These are phyloP conservation scores for Brachionus rubens DNA, from an alignment of 1,140 invertebrate species.

Conservation along the genomic window DNA sequence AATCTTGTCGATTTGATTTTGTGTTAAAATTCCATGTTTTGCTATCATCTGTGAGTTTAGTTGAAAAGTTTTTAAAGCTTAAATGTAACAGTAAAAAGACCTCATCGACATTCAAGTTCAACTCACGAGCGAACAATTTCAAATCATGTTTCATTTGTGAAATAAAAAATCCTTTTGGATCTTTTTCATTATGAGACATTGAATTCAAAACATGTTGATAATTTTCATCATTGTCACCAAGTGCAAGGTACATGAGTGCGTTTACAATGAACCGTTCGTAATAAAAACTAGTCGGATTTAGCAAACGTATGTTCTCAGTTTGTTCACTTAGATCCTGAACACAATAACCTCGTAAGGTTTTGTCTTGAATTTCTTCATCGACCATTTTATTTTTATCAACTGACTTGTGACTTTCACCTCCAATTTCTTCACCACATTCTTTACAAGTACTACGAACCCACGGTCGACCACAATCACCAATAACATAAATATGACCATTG, in stretches of 20 bases:
- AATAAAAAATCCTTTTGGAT: slow-evolving; percentile 20
- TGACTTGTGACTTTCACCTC: slow-evolving; percentile 49
- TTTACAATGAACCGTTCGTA: slow-evolving; percentile 21
- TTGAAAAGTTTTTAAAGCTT: slow-evolving; percentile 13
- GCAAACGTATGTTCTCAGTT: background rate
- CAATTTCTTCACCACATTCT: slow-evolving; percentile 51
- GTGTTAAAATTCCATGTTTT: background rate
- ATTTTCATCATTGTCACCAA: background rate
- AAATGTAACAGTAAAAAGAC: slow-evolving; percentile 36
- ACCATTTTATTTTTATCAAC: slow-evolving; percentile 47
- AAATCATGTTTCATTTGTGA: slow-evolving; percentile 45
- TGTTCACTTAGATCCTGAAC: background rate
- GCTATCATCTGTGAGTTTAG: background rate
- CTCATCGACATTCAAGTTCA: slow-evolving; percentile 42
- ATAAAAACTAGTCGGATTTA: background rate
- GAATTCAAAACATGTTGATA: background rate
- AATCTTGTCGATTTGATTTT: background rate
- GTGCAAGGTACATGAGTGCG: slow-evolving; percentile 33
- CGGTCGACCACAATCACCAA: slow-evolving; percentile 55
- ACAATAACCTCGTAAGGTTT: slow-evolving; percentile 49
- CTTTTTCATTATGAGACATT: slow-evolving; percentile 43
- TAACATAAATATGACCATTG: slow-evolving; percentile 54
- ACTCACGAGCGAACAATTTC: background rate
- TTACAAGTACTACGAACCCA: slow-evolving; percentile 49
- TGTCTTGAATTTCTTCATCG: slow-evolving; percentile 49